A percentile compares a stretch with the other conserved stretches of the same genome.
phyloP scores from a whole-genome alignment of 92 coral and sea anemone species.

The Paramuricea clavata region DNA sequence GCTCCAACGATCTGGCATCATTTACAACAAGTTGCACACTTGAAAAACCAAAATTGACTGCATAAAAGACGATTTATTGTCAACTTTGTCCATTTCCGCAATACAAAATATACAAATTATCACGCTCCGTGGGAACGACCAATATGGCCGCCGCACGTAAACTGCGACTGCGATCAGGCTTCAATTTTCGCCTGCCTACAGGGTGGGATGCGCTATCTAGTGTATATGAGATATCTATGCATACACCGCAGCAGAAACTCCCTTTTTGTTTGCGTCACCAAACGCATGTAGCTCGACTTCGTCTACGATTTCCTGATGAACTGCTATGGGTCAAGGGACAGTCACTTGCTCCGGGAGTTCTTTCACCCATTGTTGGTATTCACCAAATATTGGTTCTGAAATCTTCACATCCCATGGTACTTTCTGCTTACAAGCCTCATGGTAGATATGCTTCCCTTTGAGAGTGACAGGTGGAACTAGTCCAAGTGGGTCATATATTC shows the following conservation, averaged over 20 bases:
- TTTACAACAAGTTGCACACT: no score
- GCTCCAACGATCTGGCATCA: no score
- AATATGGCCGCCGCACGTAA: no score
- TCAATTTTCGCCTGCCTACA: no score
- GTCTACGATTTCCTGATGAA: slow-evolving; percentile 9
- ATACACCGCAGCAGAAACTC: not conserved
- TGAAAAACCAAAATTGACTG: no score
- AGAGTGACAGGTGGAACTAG: slow-evolving; percentile 20
- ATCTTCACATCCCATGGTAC: slow-evolving; percentile 22
- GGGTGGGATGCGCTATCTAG: no score
- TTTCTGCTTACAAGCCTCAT: slow-evolving; percentile 21
- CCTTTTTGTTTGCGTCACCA: slow-evolving; percentile 17
- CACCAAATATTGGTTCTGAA: not conserved
- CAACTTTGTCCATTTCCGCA: no score
- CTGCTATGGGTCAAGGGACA: not conserved
- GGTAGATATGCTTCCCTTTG: slow-evolving; percentile 33
- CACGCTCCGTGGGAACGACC: no score
- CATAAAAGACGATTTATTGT: no score
- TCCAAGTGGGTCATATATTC: slow-evolving; percentile 33
- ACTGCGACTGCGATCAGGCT: no score
- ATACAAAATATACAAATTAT: no score
- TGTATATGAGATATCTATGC: no score
- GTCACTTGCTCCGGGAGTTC: not conserved
- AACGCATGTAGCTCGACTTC: slow-evolving; percentile 40
- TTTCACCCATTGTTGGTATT: not conserved